These are phyloP conservation scores for Quiscalus mexicanus DNA, from an alignment of 2,113 vertebrate genomes.

Conservation along the genomic window DNA sequence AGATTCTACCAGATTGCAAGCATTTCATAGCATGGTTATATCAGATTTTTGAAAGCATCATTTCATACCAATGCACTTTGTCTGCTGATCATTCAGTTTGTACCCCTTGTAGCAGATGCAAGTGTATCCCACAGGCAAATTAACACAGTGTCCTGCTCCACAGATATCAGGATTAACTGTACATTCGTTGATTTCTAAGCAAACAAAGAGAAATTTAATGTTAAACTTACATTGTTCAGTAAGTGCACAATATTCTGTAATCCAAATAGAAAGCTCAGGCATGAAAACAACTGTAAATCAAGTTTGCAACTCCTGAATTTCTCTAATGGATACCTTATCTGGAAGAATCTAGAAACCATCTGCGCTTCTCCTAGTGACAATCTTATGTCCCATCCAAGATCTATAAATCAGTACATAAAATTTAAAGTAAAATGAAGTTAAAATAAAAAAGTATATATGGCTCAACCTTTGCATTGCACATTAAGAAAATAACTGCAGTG, in stretches of 20 bases:
- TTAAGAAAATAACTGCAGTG: neutral
- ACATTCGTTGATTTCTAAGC: constrained; percentile 93
- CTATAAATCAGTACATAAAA: neutral
- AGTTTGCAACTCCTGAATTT: neutral
- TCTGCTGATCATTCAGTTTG: constrained; percentile 78
- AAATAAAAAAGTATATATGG: neutral
- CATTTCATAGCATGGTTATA: neutral
- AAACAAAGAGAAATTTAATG: neutral
- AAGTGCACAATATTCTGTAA: neutral
- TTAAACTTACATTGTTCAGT: neutral
- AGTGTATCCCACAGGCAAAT: constrained; percentile 87
- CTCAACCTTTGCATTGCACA: neutral
- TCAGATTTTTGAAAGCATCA: neutral
- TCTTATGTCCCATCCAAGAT: neutral
- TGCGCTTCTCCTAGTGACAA: neutral
- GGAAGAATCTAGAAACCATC: neutral
- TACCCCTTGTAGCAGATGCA: constrained; percentile 90
- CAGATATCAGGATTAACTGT: constrained; percentile 90
- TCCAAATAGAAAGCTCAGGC: neutral
- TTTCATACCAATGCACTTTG: constrained; percentile 88
- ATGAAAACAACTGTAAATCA: neutral
- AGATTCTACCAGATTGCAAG: neutral
- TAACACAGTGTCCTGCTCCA: constrained; percentile 89
- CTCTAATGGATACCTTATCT: neutral
- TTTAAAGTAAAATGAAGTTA: neutral